Conservation (phyloP, 2,888 invertebrate species). For the Drosophila austrosaltans region DNA sequence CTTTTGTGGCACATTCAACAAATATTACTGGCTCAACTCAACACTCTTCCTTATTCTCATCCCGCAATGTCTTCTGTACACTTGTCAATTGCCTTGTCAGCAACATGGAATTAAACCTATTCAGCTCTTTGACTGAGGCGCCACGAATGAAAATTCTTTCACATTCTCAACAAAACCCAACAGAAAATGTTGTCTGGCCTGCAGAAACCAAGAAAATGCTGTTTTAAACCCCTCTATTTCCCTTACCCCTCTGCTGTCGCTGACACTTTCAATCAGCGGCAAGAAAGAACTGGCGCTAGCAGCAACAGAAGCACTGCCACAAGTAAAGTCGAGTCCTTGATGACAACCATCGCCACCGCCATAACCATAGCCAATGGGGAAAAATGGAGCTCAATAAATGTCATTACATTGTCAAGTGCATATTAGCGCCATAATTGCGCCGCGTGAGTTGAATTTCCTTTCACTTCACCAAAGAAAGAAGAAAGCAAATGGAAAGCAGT, state of each 20-base stretch:
- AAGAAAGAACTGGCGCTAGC: background rate
- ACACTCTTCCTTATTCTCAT: background rate
- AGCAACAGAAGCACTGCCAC: background rate
- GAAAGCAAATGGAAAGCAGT: slow-evolving; percentile 11
- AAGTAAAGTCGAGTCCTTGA: slow-evolving; percentile 4
- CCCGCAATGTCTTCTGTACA: slow-evolving; percentile 24
- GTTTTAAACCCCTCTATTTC: slow-evolving; percentile 7
- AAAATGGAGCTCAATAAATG: slow-evolving; percentile 68
- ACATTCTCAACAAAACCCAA: slow-evolving; percentile 41
- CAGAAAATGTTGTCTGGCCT: slow-evolving; percentile 52
- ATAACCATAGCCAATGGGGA: slow-evolving; percentile 16
- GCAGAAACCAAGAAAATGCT: slow-evolving; percentile 41
- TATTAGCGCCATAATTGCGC: slow-evolving; percentile 74
- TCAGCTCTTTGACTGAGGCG: slow-evolving; percentile 46
- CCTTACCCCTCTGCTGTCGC: slow-evolving; percentile 20
- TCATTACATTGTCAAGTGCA: slow-evolving; percentile 78
- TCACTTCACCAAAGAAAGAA: slow-evolving; percentile 8
- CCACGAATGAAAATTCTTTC: slow-evolving; percentile 56
- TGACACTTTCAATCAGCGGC: slow-evolving; percentile 67
- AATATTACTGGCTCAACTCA: slow-evolving; percentile 41
- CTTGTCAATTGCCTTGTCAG: slow-evolving; percentile 70
- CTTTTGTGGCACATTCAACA: slow-evolving; percentile 60
- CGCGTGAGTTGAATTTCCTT: slow-evolving; percentile 66
- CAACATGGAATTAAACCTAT: slow-evolving; percentile 65
- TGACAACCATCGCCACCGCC: slow-evolving; percentile 25